Evolutionary conservation across 2,888 invertebrate species (phyloP), one percentile per base, ranked within the genome.

Genomic region (Asteroscopus sphinx): DNA sequence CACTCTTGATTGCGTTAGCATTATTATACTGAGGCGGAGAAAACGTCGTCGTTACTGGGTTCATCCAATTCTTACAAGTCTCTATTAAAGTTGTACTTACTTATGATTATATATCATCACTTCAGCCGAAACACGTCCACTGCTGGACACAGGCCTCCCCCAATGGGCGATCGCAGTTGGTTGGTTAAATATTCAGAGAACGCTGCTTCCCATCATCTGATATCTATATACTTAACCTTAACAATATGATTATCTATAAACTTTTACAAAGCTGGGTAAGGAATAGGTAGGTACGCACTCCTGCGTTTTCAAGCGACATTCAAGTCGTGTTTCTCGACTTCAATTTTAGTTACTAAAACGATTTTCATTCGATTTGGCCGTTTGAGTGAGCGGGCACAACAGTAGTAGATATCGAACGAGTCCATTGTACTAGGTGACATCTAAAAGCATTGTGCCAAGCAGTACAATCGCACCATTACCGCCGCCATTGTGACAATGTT

Each of bases 391-490:
- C 88, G 84, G 86, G 88, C 83, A 85, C 85, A 88, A 88, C 88
- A 86, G 85, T 81, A 85, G 87, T 83, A 85, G 89, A 89, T 90
- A 91, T 89, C 87, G 90, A 88, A 81, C 87, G 85, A 85, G 81
- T 85, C 86, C 86, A 92, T 93, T 93, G 92, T 93, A 85, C 82
- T 74, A 88, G 86, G 90, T 92, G 91, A 89, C 91, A 91, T 87
- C 90, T 91, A 86, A 90, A 92, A 91, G 92, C 92, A 93, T 93
- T 93, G 92, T 93, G 89, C 87, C 86, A 86, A 85, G 85, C 85
- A 87, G 89, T 87, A 92, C 92, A 93, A 92, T 92, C 92, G 91
- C 87, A 82, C 92, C 92, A 93, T 93, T 93, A 93, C 92, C 86
- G 89, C 77, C 85, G 86, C 91, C 89, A 91, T 93, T 93, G 93